Evolutionary conservation across 2,113 vertebrate genomes (phyloP).

Genomic region (cattle (Bos taurus)): DNA sequence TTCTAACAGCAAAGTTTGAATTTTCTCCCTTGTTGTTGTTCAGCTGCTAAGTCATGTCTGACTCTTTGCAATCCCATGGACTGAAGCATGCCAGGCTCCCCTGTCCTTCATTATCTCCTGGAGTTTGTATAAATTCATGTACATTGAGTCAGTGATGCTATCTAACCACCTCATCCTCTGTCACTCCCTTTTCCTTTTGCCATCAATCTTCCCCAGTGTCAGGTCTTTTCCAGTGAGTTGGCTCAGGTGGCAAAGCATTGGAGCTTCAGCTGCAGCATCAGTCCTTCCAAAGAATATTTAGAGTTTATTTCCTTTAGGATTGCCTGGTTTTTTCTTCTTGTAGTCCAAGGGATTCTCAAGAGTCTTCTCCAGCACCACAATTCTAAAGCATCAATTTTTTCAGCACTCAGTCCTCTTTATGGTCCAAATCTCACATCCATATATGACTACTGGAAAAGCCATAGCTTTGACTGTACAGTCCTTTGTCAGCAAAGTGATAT

Average conservation of each 20-base stretch:
- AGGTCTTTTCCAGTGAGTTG: background rate
- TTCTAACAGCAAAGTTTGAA: background rate
- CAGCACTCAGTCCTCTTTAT: background rate
- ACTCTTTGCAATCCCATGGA: background rate
- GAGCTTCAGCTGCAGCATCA: background rate
- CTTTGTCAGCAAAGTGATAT: background rate
- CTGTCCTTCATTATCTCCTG: background rate
- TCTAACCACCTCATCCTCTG: background rate
- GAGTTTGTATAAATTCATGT: background rate
- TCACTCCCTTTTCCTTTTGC: background rate
- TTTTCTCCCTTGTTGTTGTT: background rate
- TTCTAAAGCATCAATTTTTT: background rate
- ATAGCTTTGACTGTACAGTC: background rate
- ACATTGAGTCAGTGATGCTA: background rate
- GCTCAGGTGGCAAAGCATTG: background rate
- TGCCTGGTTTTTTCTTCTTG: background rate
- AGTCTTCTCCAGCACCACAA: background rate
- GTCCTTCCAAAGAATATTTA: background rate
- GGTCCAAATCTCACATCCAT: background rate
- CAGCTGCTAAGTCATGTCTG: background rate
- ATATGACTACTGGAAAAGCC: background rate
- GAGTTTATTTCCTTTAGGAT: background rate
- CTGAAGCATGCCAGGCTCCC: background rate
- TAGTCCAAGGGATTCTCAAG: background rate
- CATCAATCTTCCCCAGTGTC: background rate